phyloP scores from a whole-genome alignment of 2,113 vertebrate genomes.

The Ciconia boyciana region DNA sequence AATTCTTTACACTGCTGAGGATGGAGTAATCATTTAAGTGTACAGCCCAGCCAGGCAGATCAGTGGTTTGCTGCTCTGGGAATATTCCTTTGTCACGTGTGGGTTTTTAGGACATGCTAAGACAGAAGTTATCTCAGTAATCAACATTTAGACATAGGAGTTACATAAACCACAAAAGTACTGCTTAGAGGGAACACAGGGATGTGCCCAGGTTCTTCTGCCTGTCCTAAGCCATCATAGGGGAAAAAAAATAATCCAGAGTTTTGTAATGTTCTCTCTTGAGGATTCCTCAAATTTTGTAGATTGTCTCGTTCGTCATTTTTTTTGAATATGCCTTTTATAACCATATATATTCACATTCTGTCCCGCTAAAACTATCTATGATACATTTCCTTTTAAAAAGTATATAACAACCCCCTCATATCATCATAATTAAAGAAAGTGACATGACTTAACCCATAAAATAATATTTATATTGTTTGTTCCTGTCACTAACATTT shows the following conservation, averaged over 20 bases:
- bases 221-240: not conserved
- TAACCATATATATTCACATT: not conserved
- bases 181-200: not conserved
- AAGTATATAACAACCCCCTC: accelerated
- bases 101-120: not conserved
- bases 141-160: not conserved
- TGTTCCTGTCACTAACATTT: not conserved
- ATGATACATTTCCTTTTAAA: not conserved
- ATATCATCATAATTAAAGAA: not conserved
- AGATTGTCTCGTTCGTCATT: not conserved
- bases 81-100: not conserved
- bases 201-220: not conserved
- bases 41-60: not conserved
- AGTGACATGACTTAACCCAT: not conserved
- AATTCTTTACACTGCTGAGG: not conserved
- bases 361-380: not conserved
- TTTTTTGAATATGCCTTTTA: not conserved
- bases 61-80: not conserved
- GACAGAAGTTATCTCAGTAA: not conserved
- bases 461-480: not conserved
- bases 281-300: not conserved
- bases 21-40: not conserved
- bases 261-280: not conserved
- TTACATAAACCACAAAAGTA: not conserved
- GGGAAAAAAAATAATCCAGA: not conserved